phyloP scores from a whole-genome alignment of 2,888 invertebrate species.

The Alviniconcha strummeri region DNA sequence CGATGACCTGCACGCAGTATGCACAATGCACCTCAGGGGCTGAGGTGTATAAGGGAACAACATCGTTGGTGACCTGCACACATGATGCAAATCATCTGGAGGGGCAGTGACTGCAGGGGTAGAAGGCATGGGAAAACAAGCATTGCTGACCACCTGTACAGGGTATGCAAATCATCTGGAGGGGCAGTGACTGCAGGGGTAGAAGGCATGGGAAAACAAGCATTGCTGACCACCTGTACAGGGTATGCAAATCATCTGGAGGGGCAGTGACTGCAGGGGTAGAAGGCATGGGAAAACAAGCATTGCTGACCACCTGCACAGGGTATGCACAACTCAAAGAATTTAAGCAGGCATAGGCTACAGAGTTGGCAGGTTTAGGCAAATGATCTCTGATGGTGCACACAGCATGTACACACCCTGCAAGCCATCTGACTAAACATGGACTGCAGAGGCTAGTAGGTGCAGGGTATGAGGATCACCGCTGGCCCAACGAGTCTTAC shows the following conservation, averaged over 20 bases:
- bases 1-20: constrained; percentile 55
- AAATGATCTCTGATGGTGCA: constrained; percentile 60
- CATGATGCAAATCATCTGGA: background rate
- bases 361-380: constrained; percentile 66
- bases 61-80: constrained; percentile 59
- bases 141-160: constrained; percentile 59
- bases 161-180: background rate
- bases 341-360: constrained; percentile 46
- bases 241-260: background rate
- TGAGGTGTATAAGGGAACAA: constrained; percentile 64
- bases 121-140: constrained; percentile 65
- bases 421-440: background rate
- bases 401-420: background rate
- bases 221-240: constrained; percentile 59
- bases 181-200: constrained; percentile 59
- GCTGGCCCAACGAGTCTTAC: no score
- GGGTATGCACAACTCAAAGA: background rate
- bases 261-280: constrained; percentile 57
- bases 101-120: constrained; percentile 59
- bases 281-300: constrained; percentile 65
- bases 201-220: constrained; percentile 65
- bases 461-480: no score
- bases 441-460: constrained; percentile 52
- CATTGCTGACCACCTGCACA: constrained; percentile 59
- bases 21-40: constrained; percentile 41